phyloP scores from a whole-genome alignment of 2,113 vertebrate species.

The Anser cygnoides region DNA sequence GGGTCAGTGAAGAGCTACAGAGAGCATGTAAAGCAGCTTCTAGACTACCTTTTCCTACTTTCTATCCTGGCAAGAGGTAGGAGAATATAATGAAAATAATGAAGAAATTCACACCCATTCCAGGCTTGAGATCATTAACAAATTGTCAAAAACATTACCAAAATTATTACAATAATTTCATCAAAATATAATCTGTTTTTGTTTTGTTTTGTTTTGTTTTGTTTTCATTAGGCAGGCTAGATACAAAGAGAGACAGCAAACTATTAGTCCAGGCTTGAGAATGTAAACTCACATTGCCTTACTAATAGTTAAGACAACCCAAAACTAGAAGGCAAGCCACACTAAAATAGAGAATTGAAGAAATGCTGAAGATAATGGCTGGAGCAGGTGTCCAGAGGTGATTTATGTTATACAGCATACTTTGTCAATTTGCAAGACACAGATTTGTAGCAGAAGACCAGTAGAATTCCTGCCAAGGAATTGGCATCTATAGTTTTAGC shows the following conservation, averaged over 20 bases:
- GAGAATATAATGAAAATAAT: background rate
- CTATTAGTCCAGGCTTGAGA: background rate
- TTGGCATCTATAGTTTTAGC: background rate
- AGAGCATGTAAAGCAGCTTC: background rate
- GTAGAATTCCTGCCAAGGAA: background rate
- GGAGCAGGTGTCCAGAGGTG: background rate
- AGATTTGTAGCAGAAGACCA: background rate
- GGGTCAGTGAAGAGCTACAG: background rate
- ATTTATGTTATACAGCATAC: background rate
- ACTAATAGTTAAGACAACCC: background rate
- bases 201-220: background rate
- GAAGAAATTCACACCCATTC: background rate
- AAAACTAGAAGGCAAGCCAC: background rate
- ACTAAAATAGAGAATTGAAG: background rate
- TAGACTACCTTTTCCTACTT: background rate
- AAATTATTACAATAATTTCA: background rate
- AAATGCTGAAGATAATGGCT: background rate
- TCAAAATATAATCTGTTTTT: background rate
- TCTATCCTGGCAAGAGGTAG: background rate
- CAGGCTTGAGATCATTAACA: background rate
- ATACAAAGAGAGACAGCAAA: background rate
- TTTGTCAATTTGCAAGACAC: background rate
- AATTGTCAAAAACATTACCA: background rate
- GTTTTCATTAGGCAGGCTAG: background rate
- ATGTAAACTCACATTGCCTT: background rate